Evolutionary conservation across 1,140 invertebrate species (phyloP), one percentile per base, ranked within the genome.

Genomic region (Sinonovacula constricta): DNA sequence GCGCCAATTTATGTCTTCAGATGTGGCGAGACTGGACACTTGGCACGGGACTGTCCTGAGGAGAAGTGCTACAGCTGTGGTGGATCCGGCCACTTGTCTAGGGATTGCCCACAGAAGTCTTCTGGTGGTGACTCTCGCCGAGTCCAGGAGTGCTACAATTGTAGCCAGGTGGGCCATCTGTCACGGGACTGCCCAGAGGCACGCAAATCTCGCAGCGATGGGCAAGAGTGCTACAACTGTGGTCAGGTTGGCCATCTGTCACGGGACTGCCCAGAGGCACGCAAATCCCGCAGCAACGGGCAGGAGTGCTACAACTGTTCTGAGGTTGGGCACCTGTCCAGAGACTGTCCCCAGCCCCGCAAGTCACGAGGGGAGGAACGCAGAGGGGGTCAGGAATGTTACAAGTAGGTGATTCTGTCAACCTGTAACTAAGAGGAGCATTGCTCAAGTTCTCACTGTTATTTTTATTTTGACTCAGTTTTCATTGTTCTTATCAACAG

Each of bases 171-270:
- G 63, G 92, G 92, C 10, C 92, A 93, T 83, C 88, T 93, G 31
- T 90, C 91, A 30, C 71, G 2, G n/a, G n/a, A n/a, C n/a, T n/a
- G n/a, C n/a, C n/a, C n/a, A n/a, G n/a, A n/a, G n/a, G n/a, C n/a
- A n/a, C 31, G 65, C 4, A 53, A 60, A 10, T 24, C 31, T n/a
- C n/a, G n/a, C n/a, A n/a, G n/a, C n/a, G 83, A 79, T 77, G 76
- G 67, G 18, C 63, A 79, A 3, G 74, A 81, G 24, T 88, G 87
- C 59, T 88, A 88, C 76, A 81, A 83, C 51, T 89, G 88, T 81
- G 87, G 93, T 93, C 81, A 85, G 36, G 57, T 94, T 80, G 96
- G 96, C 59, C 97, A 98, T 91, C 95, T 97, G 36, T 83, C 90
- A 18, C 74, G 87, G n/a, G 70, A n/a, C n/a, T n/a, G n/a, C n/a